A percentile compares a stretch with the other conserved stretches of the same genome.
Conservation (phyloP, 2,888 invertebrate species). For the Temnothorax rugatulus region DNA sequence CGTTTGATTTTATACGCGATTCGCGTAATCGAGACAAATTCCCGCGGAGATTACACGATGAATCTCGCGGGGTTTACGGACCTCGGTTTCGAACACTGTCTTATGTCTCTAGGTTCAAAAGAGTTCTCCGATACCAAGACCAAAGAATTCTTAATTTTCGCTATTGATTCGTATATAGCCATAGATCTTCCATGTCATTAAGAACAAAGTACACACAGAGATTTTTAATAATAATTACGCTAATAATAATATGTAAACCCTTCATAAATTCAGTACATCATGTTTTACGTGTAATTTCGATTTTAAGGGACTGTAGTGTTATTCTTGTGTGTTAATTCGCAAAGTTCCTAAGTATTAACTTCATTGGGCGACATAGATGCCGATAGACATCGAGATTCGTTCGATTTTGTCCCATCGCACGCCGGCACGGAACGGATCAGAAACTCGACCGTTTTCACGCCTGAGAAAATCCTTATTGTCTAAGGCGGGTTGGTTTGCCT, state of each 20-base stretch:
- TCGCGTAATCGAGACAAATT: too few species aligned
- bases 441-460: slow-evolving; percentile 70
- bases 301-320: background rate
- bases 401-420: slow-evolving; percentile 51
- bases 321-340: background rate
- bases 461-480: slow-evolving; percentile 73
- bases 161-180: background rate
- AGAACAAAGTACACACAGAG: background rate
- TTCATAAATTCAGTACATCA: background rate
- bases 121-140: background rate
- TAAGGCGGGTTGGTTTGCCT: slow-evolving; percentile 63
- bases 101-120: background rate
- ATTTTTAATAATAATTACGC: background rate
- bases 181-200: background rate
- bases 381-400: slow-evolving; percentile 5
- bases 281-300: background rate
- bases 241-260: background rate
- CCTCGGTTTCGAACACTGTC: too few species aligned
- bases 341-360: background rate
- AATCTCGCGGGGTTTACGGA: too few species aligned
- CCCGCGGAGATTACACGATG: too few species aligned
- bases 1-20: too few species aligned
- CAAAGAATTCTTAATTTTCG: background rate
- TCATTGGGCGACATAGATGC: background rate
- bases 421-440: slow-evolving; percentile 66